phyloP scores from a whole-genome alignment of 2,888 invertebrate species.

The Branchipolynoe longqiensis region DNA sequence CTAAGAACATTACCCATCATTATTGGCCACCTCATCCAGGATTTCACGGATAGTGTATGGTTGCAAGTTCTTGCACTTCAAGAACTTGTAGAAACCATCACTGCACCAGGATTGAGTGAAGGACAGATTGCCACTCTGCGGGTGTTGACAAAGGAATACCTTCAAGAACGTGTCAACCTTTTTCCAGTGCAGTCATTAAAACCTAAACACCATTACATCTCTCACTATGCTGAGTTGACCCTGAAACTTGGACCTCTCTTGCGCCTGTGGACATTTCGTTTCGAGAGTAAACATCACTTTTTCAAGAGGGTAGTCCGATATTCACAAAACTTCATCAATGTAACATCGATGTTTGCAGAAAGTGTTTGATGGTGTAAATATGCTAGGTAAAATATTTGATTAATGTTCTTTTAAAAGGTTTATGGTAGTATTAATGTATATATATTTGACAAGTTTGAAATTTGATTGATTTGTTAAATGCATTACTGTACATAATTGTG shows the following conservation, averaged over 20 bases:
- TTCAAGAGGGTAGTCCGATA: conserved; percentile 62
- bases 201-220: conserved; percentile 65
- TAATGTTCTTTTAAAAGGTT: too few relatives aligned
- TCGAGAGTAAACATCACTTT: conserved; percentile 65
- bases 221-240: conserved; percentile 65
- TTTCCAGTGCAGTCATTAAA: conserved; percentile 1
- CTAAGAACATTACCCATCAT: background rate
- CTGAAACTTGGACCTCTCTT: too few relatives aligned
- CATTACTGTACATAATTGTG: too few relatives aligned
- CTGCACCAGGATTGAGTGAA: background rate
- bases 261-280: conserved; percentile 62
- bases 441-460: too few relatives aligned
- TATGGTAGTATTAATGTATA: too few relatives aligned
- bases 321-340: too few relatives aligned
- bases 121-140: background rate
- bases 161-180: background rate
- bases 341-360: conserved; percentile 59
- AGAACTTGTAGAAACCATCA: background rate
- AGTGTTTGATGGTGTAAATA: too few relatives aligned
- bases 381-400: too few relatives aligned
- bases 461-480: too few relatives aligned
- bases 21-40: background rate
- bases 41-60: background rate
- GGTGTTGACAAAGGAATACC: background rate
- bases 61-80: background rate